A percentile compares a stretch with the other conserved stretches of the same genome.
These are phyloP conservation scores for Rhizoglyphus robini DNA, from an alignment of 1,140 invertebrate species.

Conservation along the genomic window DNA sequence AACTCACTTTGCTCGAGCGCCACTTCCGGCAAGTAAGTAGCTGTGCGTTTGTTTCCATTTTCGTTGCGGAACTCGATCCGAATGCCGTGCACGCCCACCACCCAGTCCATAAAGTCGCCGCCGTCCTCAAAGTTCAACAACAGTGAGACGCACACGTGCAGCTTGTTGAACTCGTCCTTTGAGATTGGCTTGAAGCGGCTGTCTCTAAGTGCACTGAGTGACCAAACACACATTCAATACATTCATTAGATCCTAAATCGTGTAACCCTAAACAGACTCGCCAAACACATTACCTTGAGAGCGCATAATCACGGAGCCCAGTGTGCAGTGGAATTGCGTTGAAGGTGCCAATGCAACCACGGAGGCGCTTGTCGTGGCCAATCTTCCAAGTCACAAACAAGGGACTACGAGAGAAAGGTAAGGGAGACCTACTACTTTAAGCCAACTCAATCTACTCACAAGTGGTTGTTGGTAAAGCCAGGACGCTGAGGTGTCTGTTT, in stretches of 20 bases:
- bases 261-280: neutral
- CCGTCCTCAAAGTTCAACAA: slow-evolving; percentile 90
- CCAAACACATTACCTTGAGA: slow-evolving; percentile 52
- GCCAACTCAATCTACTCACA: slow-evolving; percentile 48
- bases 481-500: slow-evolving; percentile 74
- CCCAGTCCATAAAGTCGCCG: slow-evolving; percentile 88
- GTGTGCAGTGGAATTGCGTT: slow-evolving; percentile 83
- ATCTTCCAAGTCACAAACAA: slow-evolving; percentile 98
- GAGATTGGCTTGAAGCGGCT: slow-evolving; percentile 90
- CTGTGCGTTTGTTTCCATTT: slow-evolving; percentile 82
- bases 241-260: neutral
- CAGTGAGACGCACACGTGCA: slow-evolving; percentile 91
- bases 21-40: slow-evolving; percentile 95
- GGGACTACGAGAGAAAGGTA: slow-evolving; percentile 46
- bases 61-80: slow-evolving; percentile 94
- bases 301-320: slow-evolving; percentile 86
- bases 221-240: slow-evolving; percentile 17
- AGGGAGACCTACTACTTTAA: neutral
- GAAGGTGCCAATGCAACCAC: slow-evolving; percentile 91
- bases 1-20: slow-evolving; percentile 74
- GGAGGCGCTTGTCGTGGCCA: slow-evolving; percentile 72
- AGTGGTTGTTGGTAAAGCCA: slow-evolving; percentile 83
- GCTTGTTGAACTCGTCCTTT: slow-evolving; percentile 74
- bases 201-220: slow-evolving; percentile 82
- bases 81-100: slow-evolving; percentile 89